Evolutionary conservation across 2,113 vertebrate genomes (phyloP), one percentile per base, ranked within the genome.

Genomic region (Hemiscyllium ocellatum): DNA sequence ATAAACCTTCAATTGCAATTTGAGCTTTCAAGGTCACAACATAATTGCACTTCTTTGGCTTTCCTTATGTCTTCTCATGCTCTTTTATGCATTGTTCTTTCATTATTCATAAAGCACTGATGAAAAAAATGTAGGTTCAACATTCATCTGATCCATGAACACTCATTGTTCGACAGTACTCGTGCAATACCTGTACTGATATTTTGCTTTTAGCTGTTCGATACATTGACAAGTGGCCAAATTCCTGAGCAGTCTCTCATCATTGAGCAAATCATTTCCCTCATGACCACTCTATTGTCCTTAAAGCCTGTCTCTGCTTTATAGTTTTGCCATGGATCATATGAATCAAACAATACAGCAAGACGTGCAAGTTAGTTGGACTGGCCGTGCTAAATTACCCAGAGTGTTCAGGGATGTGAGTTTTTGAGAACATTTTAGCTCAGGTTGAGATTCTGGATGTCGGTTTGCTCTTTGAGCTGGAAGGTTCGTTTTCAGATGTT

Each of bases 1-100:
- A 56, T 98, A 98, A 98, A 98, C 98, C 98, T 97, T 98, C 98
- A 97, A 96, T 97, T 96, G 97, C 96, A 96, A 97, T 98, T 97
- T 97, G 97, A 97, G 96, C 96, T 97, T 96, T 96, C 96, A 98
- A 98, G 98, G 97, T 98, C 98, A 98, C 96, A 96, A 97, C 95
- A 96, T 96, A 96, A 97, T 97, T 70, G 37, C 1, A 52, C 68
- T 95, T 72, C n/a, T 95, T 95, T 95, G 42, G 26, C 26, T 95
- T 72, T 72, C 26, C 37, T 69, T 29, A 50, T 95, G 70, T 19
- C 42, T 47, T 29, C 4, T 90, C 56, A 90, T 7, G 50, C 68
- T 95, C 68, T 6, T 76, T 50, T 47, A 20, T 94, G 66, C n/a
- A 4, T 69, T 15, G 56, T 47, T 69, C 65, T 50, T 95, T 72